Conservation (phyloP, 2,797 vertebrate species). For the Aselliscus stoliczkanus region DNA sequence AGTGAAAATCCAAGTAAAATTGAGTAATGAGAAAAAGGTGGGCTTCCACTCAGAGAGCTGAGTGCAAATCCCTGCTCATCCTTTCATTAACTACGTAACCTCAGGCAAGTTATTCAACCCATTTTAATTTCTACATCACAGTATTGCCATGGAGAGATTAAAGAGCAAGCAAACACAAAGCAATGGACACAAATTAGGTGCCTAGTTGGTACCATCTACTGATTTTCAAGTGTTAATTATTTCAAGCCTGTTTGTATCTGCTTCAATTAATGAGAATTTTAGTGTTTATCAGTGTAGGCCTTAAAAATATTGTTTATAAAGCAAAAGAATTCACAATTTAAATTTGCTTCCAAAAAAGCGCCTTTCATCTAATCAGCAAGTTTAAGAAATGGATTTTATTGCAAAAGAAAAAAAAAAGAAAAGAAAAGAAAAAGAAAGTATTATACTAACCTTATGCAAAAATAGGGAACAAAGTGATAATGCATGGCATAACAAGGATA, state of each 20-base stretch:
- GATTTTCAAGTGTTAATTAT: background rate
- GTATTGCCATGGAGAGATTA: background rate
- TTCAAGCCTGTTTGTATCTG: background rate
- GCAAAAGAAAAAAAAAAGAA: too few relatives aligned
- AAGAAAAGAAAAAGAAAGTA: background rate
- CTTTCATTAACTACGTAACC: background rate
- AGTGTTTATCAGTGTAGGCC: background rate
- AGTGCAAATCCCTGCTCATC: background rate
- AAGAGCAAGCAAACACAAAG: background rate
- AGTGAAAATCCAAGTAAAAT: background rate
- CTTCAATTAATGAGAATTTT: background rate
- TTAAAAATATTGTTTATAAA: background rate
- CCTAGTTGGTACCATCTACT: background rate
- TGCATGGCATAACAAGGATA: background rate
- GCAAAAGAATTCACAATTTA: background rate
- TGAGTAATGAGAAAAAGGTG: background rate
- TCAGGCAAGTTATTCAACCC: background rate
- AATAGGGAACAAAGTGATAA: background rate
- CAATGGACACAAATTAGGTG: background rate
- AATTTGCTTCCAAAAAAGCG: background rate
- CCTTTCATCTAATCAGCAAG: background rate
- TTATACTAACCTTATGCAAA: constrained; percentile 25
- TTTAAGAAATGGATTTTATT: background rate
- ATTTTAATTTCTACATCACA: background rate
- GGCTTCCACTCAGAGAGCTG: background rate